phyloP scores from a whole-genome alignment of 2,888 invertebrate species.

The Eugnorisma glareosa region DNA sequence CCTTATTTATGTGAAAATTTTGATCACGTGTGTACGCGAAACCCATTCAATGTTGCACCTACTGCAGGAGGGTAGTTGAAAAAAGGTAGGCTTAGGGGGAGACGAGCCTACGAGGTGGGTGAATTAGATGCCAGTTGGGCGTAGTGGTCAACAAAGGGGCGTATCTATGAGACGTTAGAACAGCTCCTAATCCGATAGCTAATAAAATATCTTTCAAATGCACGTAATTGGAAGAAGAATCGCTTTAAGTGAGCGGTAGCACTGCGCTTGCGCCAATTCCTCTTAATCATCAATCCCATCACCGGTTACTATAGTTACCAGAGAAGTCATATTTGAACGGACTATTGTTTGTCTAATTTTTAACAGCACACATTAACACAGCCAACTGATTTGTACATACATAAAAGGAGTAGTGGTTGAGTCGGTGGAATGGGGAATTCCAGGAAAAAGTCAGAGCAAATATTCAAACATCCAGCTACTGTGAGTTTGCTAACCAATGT shows the following conservation, averaged over 20 bases:
- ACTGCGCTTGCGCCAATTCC: conserved; percentile 2
- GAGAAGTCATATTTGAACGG: not conserved
- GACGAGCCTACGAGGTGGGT: not conserved
- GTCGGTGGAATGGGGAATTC: not conserved
- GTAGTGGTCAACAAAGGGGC: not conserved
- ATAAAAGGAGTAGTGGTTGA: not conserved
- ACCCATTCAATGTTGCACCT: not conserved
- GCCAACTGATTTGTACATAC: too few species aligned
- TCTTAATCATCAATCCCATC: not conserved
- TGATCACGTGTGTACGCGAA: not conserved
- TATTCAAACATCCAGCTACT: not conserved
- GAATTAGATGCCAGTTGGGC: not conserved
- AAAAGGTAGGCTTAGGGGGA: not conserved
- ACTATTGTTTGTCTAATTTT: not conserved
- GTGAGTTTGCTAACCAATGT: too few species aligned
- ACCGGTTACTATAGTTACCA: not conserved
- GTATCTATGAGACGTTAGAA: not conserved
- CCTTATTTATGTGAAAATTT: not conserved
- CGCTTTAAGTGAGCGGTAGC: not conserved
- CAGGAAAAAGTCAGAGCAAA: not conserved
- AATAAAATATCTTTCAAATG: not conserved
- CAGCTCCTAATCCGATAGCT: not conserved
- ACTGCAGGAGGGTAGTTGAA: not conserved
- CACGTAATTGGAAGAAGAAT: not conserved
- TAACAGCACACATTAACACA: too few species aligned